These are phyloP conservation scores for Polypterus senegalus DNA, from an alignment of 2,113 vertebrate species.

Conservation along the genomic window DNA sequence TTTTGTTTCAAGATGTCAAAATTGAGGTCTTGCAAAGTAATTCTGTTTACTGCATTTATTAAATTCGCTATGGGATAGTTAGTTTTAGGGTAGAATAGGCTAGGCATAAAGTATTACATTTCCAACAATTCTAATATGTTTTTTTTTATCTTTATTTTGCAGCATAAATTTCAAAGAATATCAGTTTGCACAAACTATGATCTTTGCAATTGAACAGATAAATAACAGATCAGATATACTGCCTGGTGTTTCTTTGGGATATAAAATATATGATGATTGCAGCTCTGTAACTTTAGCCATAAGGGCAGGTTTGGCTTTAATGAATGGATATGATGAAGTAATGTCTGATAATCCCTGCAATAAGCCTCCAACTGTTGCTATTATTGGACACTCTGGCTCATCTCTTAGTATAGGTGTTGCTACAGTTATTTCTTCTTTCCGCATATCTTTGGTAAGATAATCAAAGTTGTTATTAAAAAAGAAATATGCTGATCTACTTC, in stretches of 20 bases:
- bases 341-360: slow-evolving; percentile 22
- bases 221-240: slow-evolving; percentile 42
- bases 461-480: background rate
- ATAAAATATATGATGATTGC: slow-evolving; percentile 54
- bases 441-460: slow-evolving; percentile 47
- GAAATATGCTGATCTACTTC: too few relatives aligned
- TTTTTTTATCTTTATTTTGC: background rate
- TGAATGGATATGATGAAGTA: slow-evolving; percentile 34
- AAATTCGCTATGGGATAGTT: too few relatives aligned
- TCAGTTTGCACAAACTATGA: slow-evolving; percentile 52
- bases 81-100: too few relatives aligned
- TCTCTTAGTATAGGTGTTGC: slow-evolving; percentile 49
- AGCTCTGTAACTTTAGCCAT: slow-evolving; percentile 46
- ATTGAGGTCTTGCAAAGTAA: too few relatives aligned
- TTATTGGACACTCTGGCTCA: slow-evolving; percentile 55
- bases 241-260: slow-evolving; percentile 45
- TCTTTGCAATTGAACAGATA: slow-evolving; percentile 55
- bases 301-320: slow-evolving; percentile 43
- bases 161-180: slow-evolving; percentile 52
- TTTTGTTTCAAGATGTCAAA: too few relatives aligned
- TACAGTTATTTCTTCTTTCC: slow-evolving; percentile 43
- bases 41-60: too few relatives aligned
- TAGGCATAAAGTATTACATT: background rate
- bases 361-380: slow-evolving; percentile 38
- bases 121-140: background rate